A percentile compares a stretch with the other conserved stretches of the same genome.
phyloP scores from a whole-genome alignment of 2,113 vertebrate species.

The Siniperca chuatsi region DNA sequence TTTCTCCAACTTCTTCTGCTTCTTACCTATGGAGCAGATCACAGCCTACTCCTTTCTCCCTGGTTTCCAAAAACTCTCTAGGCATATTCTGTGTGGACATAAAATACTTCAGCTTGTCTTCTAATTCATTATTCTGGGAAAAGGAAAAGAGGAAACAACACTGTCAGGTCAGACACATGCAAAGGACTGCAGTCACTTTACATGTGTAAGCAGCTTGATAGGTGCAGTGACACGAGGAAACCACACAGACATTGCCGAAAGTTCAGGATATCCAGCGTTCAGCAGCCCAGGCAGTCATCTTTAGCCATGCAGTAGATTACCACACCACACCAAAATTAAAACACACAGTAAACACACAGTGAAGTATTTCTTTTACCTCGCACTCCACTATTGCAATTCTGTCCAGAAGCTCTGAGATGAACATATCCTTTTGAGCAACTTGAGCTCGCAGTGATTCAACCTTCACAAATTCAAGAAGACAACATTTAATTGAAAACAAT shows the following conservation, averaged over 20 bases:
- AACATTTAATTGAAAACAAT: neutral
- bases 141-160: slow-evolving; percentile 80
- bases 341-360: neutral
- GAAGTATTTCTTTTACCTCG: slow-evolving; percentile 87
- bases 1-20: neutral
- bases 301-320: slow-evolving; percentile 48
- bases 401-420: slow-evolving; percentile 96
- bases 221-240: slow-evolving; percentile 40
- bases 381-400: slow-evolving; percentile 97
- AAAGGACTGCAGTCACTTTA: slow-evolving; percentile 55
- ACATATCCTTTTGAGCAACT: slow-evolving; percentile 94
- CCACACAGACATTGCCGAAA: slow-evolving; percentile 33
- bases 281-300: slow-evolving; percentile 42
- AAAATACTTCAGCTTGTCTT: slow-evolving; percentile 96
- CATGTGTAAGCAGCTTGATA: slow-evolving; percentile 39
- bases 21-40: slow-evolving; percentile 91
- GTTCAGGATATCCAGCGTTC: slow-evolving; percentile 21
- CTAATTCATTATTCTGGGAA: slow-evolving; percentile 96
- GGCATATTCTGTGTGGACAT: slow-evolving; percentile 86
- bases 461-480: slow-evolving; percentile 73
- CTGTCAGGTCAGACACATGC: slow-evolving; percentile 77
- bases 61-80: slow-evolving; percentile 83
- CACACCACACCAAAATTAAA: slow-evolving; percentile 37
- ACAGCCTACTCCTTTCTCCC: slow-evolving; percentile 90
- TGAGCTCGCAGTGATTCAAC: slow-evolving; percentile 91